phyloP scores from a whole-genome alignment of 2,113 vertebrate species.

The Gadus macrocephalus region DNA sequence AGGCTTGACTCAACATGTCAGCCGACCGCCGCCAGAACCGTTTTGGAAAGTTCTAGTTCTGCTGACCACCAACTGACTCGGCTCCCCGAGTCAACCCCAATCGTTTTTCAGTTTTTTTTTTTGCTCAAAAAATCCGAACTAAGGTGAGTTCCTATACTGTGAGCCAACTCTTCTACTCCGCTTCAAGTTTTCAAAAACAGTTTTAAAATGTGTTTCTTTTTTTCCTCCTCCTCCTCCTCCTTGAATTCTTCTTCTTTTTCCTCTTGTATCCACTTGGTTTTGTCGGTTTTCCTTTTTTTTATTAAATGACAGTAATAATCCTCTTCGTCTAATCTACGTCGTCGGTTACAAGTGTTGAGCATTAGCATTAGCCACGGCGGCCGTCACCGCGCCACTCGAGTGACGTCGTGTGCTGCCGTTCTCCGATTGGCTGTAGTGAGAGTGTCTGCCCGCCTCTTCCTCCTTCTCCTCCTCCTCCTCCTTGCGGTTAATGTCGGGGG shows the following conservation, averaged over 20 bases:
- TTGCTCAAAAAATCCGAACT: no score
- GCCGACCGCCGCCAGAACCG: background rate
- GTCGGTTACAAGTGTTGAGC: conserved; percentile 63
- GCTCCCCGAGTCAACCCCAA: no score
- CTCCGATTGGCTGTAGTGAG: conserved; percentile 36
- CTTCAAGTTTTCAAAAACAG: conserved; percentile 28
- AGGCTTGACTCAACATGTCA: background rate
- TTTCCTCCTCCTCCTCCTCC: conserved; percentile 24
- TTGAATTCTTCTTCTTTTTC: conserved; percentile 3
- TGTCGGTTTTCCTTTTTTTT: conserved; percentile 26
- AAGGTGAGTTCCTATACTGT: background rate
- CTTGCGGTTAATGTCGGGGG: no score
- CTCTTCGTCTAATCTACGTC: conserved; percentile 64
- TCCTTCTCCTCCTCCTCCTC: no score
- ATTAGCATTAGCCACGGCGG: conserved; percentile 14
- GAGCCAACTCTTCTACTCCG: conserved; percentile 25
- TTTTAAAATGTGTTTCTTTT: conserved; percentile 18
- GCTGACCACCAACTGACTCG: no score
- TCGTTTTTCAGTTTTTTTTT: no score
- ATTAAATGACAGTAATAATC: conserved; percentile 22
- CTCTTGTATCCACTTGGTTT: conserved; percentile 17
- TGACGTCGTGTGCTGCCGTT: conserved; percentile 43
- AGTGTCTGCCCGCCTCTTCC: conserved; percentile 1
- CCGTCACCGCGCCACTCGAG: conserved; percentile 1
- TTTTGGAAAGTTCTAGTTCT: background rate